These are phyloP conservation scores for Felis catus DNA, from an alignment of 2,113 vertebrate species.

Conservation along the genomic window F.catus_Fca126_mat1.0 CM031414.1:10900501-10901000, in stretches of 20 bases:
- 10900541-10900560: background rate
- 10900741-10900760: rapidly evolving
- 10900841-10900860: background rate
- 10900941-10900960: background rate
- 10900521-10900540: background rate
- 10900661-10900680: rapidly evolving
- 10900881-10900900: background rate
- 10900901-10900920: background rate
- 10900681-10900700: rapidly evolving
- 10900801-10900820: background rate
- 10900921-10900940: rapidly evolving
- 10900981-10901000: background rate
- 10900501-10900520: background rate
- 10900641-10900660: rapidly evolving
- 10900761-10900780: rapidly evolving
- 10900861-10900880: rapidly evolving
- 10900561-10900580: background rate
- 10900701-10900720: rapidly evolving
- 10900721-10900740: background rate
- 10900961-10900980: background rate
- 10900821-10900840: background rate
- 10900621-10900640: background rate
- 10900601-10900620: background rate
- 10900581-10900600: rapidly evolving
- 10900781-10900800: background rate